A percentile compares a stretch with the other conserved stretches of the same genome.
Evolutionary conservation across 1,140 invertebrate species (phyloP).

Genomic region (Oncopeltus fasciatus): DNA sequence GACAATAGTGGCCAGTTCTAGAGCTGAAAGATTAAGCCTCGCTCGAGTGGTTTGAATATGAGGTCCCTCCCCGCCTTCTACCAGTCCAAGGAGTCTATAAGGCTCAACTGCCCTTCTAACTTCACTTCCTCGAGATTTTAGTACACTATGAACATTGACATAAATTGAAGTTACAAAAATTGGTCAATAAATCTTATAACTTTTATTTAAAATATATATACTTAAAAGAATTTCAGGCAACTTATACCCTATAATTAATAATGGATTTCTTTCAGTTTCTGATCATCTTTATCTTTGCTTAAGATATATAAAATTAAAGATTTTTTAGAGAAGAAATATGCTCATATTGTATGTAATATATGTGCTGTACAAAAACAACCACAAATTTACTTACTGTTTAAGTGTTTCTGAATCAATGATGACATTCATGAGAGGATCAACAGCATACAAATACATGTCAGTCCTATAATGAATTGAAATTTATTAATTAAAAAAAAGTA

Average conservation of each 20-base stretch:
- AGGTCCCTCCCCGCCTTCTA: background rate
- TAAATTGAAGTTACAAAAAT: background rate
- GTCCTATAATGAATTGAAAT: constrained; percentile 62
- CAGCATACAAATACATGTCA: constrained; percentile 69
- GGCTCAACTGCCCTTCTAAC: constrained; percentile 42
- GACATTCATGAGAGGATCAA: constrained; percentile 61
- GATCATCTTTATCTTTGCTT: too few species aligned
- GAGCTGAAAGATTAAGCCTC: constrained; percentile 38
- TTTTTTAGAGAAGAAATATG: too few species aligned
- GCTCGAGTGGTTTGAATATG: background rate
- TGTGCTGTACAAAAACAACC: too few species aligned
- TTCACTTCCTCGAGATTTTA: constrained; percentile 37
- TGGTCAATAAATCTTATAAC: background rate
- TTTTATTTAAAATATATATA: too few species aligned
- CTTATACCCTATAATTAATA: too few species aligned
- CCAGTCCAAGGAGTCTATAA: background rate
- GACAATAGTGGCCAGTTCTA: constrained; percentile 63
- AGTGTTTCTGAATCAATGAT: constrained; percentile 65
- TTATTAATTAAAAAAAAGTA: constrained; percentile 1
- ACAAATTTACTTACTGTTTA: constrained; percentile 27
- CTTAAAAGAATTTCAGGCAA: too few species aligned
- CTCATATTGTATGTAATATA: too few species aligned
- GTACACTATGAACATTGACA: constrained; percentile 33
- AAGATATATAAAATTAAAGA: too few species aligned
- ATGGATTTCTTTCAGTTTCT: too few species aligned